A percentile compares a stretch with the other conserved stretches of the same genome.
phyloP scores from a whole-genome alignment of 2,113 vertebrate genomes.

The Onychostruthus taczanowskii region DNA sequence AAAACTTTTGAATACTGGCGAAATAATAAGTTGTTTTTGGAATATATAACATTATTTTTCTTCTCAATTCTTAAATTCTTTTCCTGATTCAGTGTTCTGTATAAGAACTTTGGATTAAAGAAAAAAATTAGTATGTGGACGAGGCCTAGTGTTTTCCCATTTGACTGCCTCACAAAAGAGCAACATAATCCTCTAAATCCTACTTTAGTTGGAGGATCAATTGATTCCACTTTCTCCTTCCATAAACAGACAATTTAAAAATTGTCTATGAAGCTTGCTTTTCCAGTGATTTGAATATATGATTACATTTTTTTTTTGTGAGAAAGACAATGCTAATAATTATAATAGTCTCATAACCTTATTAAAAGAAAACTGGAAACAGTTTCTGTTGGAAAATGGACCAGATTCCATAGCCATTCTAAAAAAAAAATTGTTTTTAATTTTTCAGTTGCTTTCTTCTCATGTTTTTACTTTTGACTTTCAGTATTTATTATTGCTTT shows the following conservation, averaged over 20 bases:
- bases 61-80: not conserved
- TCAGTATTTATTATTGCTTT: not conserved
- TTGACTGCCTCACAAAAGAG: not conserved
- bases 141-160: not conserved
- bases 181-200: slow-evolving; percentile 27
- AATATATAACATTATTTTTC: not conserved
- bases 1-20: not conserved
- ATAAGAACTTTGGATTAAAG: not conserved
- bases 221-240: not conserved
- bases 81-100: not conserved
- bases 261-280: not conserved
- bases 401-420: not conserved
- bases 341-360: not conserved
- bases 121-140: not conserved
- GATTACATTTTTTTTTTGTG: not conserved
- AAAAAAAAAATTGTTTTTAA: rapidly evolving
- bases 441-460: not conserved
- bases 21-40: not conserved
- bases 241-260: not conserved
- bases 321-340: not conserved
- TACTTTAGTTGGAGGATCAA: not conserved
- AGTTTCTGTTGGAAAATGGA: not conserved
- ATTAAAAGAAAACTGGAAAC: not conserved
- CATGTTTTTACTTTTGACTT: not conserved
- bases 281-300: not conserved